Base-by-base conservation (phyloP, 2,113 vertebrate genomes). In the Corvus hawaiiensis region DNA sequence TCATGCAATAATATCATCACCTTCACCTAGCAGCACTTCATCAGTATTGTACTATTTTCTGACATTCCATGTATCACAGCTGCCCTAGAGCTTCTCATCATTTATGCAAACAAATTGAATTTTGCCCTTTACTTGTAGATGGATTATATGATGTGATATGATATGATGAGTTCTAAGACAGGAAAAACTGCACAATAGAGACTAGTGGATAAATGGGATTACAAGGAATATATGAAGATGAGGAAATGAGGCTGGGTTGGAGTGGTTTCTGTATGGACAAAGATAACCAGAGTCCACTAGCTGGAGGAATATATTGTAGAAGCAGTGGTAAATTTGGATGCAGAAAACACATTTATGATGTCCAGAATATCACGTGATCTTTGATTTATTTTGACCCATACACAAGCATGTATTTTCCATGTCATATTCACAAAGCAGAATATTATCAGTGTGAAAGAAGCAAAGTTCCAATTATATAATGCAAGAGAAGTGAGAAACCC, bases 161-260 rank as follows among this genome's bases (percentile, higher is more conserved):
- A 21, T 64, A n/a, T 30, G 30, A 41, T 46, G 22, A 67, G 4
- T 55, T 46, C 22, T 59, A 8, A 80, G 7, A 11, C 11, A 64
- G 17, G 3, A 55, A 59, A 81, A 67, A 16, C 3, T 43, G 7
- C 3, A 20, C 0, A 3, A 33, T 5, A 56, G 16, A 35, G 1
- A 52, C 33, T 41, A 51, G 9, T 3, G 1, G 17, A 20, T 55
- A 72, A 46, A 72, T 9, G 5, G 3, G 11, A 39, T 87, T 78
- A 35, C 24, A 67, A 56, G 51, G 9, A 69, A 54, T 37, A 14
- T 23, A 30, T 20, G 20, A 74, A 37, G 10, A 27, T 35, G 5
- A 81, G 30, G 9, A 94, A 81, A 59, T 43, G 9, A 18, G 23
- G 4, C 28, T 74, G 9, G 2, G 5, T 33, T 41, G 19, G 3